A percentile compares a stretch with the other conserved stretches of the same genome.
Evolutionary conservation across 2,797 vertebrate genomes (phyloP).

Genomic region (Tenualosa thibaudeaui): DNA sequence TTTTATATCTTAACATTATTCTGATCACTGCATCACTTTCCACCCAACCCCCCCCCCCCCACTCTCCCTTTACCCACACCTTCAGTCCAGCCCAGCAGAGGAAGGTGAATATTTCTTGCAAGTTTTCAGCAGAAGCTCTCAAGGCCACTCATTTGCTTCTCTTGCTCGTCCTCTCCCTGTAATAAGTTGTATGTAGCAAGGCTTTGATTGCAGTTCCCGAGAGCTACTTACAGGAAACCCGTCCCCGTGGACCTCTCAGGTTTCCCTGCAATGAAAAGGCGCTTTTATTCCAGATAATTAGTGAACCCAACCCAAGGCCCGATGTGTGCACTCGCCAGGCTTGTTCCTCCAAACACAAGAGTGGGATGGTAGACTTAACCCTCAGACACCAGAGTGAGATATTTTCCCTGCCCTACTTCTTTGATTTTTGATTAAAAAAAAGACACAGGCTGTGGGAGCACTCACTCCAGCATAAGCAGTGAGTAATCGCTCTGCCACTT

Average conservation of each 20-base stretch:
- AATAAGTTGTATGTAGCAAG: constrained; percentile 44
- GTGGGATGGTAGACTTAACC: constrained; percentile 42
- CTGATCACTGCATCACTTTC: not conserved
- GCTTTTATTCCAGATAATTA: constrained; percentile 59
- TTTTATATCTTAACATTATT: not conserved
- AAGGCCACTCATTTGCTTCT: not conserved
- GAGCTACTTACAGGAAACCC: constrained; percentile 55
- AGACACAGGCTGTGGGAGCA: not conserved
- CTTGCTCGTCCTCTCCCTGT: constrained; percentile 1
- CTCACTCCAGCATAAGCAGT: constrained; percentile 11
- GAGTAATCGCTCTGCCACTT: constrained; percentile 26
- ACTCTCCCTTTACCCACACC: too few relatives aligned
- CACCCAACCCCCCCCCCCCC: too few relatives aligned
- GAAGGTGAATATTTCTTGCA: not conserved
- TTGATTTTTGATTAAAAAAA: not conserved
- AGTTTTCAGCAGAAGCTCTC: not conserved
- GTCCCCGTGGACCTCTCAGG: constrained; percentile 57
- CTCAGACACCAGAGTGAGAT: constrained; percentile 46
- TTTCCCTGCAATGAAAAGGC: constrained; percentile 64
- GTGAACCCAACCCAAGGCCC: constrained; percentile 48
- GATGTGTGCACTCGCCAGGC: constrained; percentile 16
- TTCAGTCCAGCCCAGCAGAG: not conserved
- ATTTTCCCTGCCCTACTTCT: constrained; percentile 37
- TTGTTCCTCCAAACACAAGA: constrained; percentile 46
- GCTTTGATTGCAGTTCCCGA: constrained; percentile 49